phyloP scores from a whole-genome alignment of 2,797 vertebrate species.

The Sebastes nivosus region DNA sequence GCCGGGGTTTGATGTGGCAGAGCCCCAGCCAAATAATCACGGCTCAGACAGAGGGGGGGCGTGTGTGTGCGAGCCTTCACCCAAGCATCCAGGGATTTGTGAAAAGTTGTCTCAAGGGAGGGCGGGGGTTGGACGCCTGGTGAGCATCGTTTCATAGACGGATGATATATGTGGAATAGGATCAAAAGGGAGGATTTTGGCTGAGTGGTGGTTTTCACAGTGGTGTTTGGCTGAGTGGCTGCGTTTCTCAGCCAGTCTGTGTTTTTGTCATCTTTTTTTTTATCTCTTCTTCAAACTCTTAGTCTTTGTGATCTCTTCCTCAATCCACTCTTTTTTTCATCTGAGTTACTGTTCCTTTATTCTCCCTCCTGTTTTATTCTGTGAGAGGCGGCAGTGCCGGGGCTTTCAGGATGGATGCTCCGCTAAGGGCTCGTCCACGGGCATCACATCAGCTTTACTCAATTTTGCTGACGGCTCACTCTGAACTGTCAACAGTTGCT shows the following conservation, averaged over 20 bases:
- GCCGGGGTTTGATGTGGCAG: conserved; percentile 60
- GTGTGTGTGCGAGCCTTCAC: conserved; percentile 45
- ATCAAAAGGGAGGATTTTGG: conserved; percentile 67
- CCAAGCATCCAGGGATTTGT: conserved; percentile 60
- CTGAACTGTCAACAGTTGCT: conserved; percentile 50
- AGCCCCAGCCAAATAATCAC: conserved; percentile 61
- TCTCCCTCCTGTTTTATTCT: conserved; percentile 9
- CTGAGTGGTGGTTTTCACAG: conserved; percentile 42
- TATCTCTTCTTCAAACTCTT: conserved; percentile 52
- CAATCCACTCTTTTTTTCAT: conserved; percentile 38
- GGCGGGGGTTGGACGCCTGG: conserved; percentile 28
- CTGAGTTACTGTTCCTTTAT: conserved; percentile 50
- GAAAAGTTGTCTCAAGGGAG: conserved; percentile 53
- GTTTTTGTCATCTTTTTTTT: conserved; percentile 43
- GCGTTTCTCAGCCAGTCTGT: conserved; percentile 23
- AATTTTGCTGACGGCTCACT: conserved; percentile 58
- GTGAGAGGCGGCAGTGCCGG: conserved; percentile 7
- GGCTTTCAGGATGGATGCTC: conserved; percentile 35
- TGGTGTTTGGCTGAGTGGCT: conserved; percentile 39
- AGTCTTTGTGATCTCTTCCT: conserved; percentile 55
- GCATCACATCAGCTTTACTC: conserved; percentile 62
- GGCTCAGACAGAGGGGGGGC: conserved; percentile 46
- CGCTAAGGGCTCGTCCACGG: conserved; percentile 48
- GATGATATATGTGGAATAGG: conserved; percentile 59
- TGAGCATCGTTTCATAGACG: conserved; percentile 46